These are phyloP conservation scores for Montipora sp. DNA, from an alignment of 64 coral and sea anemone species.

Conservation along the genomic window DNA sequence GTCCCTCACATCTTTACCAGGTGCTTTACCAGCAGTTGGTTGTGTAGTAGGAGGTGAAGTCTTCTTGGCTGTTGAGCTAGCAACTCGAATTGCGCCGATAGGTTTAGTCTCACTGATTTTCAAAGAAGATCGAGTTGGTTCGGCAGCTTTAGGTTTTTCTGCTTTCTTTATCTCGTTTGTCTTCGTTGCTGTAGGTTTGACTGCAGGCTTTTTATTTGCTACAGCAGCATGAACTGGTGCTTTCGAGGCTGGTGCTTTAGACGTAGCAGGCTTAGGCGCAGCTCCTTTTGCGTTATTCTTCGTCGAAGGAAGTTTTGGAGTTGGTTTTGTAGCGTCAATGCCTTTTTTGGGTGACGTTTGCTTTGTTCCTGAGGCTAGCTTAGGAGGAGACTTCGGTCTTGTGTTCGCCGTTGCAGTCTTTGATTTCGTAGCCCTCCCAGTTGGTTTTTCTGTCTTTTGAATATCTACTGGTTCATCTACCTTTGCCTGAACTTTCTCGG, in stretches of 20 bases:
- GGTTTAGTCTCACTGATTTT: not conserved
- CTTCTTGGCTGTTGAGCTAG: conserved; percentile 14
- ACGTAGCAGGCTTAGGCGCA: not conserved
- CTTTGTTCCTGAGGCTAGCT: not conserved
- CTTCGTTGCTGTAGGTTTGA: conserved; percentile 1
- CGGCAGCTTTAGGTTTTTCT: conserved; percentile 26
- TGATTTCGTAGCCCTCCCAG: not conserved
- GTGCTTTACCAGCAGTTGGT: not conserved
- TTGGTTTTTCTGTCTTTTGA: not conserved
- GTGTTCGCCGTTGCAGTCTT: not conserved
- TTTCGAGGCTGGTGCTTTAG: not conserved
- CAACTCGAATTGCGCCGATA: not conserved
- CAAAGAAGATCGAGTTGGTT: conserved; percentile 2
- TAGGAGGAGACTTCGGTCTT: conserved; percentile 21
- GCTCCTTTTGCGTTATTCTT: conserved; percentile 5
- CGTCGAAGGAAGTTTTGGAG: not conserved
- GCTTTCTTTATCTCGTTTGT: conserved; percentile 29
- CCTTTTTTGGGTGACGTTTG: not conserved
- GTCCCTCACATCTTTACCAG: not conserved
- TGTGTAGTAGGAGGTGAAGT: not conserved
- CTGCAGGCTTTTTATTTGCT: not conserved
- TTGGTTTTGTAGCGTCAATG: not conserved
- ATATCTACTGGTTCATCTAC: not conserved
- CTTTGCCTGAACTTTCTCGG: not conserved
- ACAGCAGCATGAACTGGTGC: not conserved